Evolutionary conservation across 2,113 vertebrate species (phyloP).

Genomic region (Marcusenius ussheri): DNA sequence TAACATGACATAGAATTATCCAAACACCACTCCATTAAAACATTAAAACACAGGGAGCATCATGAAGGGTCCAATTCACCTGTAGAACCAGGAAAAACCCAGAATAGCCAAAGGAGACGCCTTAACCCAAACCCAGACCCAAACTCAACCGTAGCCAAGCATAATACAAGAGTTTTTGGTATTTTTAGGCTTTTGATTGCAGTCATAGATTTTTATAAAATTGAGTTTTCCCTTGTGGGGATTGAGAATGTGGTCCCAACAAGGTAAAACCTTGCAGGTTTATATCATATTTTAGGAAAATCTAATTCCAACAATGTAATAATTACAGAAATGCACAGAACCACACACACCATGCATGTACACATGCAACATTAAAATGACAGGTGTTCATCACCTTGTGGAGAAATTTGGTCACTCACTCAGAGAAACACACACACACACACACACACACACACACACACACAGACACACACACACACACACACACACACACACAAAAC

Average conservation of each 20-base stretch:
- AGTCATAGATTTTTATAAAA: background rate
- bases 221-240: background rate
- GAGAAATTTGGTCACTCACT: too few species aligned
- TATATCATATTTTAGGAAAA: background rate
- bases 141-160: background rate
- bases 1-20: background rate
- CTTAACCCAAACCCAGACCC: background rate
- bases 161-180: background rate
- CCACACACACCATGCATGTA: background rate
- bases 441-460: too few species aligned
- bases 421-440: too few species aligned
- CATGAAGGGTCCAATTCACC: background rate
- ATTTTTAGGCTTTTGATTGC: background rate
- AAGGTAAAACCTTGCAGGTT: background rate
- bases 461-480: background rate
- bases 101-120: background rate
- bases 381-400: too few species aligned
- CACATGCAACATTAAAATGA: background rate
- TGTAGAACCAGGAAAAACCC: background rate
- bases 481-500: background rate
- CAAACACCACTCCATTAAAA: background rate
- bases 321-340: background rate
- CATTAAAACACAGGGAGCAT: background rate
- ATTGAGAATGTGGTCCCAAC: background rate
- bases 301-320: background rate